Conservation (phyloP, 2,797 vertebrate species). For the Centropyge bicolor region DNA sequence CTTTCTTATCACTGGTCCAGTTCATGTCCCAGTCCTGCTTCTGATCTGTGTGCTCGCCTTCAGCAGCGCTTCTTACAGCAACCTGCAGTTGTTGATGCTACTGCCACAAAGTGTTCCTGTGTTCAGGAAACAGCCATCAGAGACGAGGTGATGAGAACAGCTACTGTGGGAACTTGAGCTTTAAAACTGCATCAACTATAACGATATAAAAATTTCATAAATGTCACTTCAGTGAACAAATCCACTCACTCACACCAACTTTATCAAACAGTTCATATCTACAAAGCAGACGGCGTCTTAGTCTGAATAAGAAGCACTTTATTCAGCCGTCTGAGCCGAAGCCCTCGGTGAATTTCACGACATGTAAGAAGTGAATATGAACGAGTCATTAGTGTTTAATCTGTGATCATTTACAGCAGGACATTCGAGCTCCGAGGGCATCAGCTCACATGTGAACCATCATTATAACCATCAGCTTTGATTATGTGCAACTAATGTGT, state of each 20-base stretch:
- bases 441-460: constrained; percentile 3
- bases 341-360: neutral
- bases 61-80: neutral
- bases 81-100: neutral
- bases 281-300: neutral
- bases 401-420: constrained; percentile 12
- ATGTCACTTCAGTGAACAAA: neutral
- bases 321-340: neutral
- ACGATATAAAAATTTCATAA: neutral
- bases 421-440: constrained; percentile 9
- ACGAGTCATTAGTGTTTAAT: constrained; percentile 8
- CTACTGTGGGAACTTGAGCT: neutral
- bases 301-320: neutral
- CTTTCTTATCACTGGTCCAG: neutral
- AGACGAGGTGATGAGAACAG: neutral
- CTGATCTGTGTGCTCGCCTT: neutral
- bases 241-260: neutral
- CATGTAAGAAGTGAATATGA: neutral
- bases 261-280: neutral
- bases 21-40: neutral
- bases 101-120: neutral
- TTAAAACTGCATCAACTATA: neutral
- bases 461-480: constrained; percentile 13
- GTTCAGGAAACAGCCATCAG: neutral
- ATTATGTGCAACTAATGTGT: constrained; percentile 18